Evolutionary conservation across 1,140 invertebrate species (phyloP), one percentile per base, ranked within the genome.

Genomic region (Cydia strobilella): DNA sequence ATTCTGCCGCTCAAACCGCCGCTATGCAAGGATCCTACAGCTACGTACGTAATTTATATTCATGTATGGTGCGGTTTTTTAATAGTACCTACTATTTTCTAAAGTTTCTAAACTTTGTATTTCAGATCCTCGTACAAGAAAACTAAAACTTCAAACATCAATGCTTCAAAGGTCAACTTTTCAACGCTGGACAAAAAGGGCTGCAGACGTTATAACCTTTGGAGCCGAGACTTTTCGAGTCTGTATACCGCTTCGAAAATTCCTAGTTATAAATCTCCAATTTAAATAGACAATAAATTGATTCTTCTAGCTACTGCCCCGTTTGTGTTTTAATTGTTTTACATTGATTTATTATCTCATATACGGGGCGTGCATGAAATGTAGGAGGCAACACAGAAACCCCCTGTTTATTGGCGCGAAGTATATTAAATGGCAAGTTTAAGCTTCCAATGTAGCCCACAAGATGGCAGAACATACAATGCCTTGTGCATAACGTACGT

Each of bases 161-260:
- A 12, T 59, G 10, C 54, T 23, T 10, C 54, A 20, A 20, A 23
- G 23, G 20, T 59, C 7, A 59, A 10, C 20, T 20, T 23, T 18
- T 7, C n/a, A 12, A 9, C 23, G 10, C 5, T 59, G 20, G 0
- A 9, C 20, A 59, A 59, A 23, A 23, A 3, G 20, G 15, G n/a
- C 65, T n/a, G 13, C 31, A 39, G 3, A 23, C 65, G 65, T 15
- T 73, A 18, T 12, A 73, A 73, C 2, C 48, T 73, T 23, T 73
- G 72, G 72, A 73, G 42, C 25, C 18, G 42, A 73, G 72, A 73
- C 23, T 54, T 73, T 73, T 48, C 72, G 9, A 23, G 31, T 15
- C 25, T 73, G 7, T 73, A 73, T 73, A 39, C 72, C 18, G 72
- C 48, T 18, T 54, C 42, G 6, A 73, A 73, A 73, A 73, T 73